Evolutionary conservation across 2,113 vertebrate genomes (phyloP), one percentile per base, ranked within the genome.

Genomic region (Etheostoma spectabile): DNA sequence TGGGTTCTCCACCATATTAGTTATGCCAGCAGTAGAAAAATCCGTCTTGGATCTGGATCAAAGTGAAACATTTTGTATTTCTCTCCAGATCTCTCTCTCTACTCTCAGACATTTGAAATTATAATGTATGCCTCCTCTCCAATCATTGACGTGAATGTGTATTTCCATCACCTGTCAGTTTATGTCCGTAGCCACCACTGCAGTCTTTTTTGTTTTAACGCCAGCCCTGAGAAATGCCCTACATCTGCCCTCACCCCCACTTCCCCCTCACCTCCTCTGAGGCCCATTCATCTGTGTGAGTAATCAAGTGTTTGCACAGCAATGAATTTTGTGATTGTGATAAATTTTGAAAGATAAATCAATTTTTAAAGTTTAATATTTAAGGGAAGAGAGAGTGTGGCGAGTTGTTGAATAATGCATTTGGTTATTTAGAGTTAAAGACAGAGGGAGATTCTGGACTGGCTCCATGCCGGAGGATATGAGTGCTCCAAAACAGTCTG

Each of bases 341-440:
- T 84, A 80, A 81, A 77, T 81, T 92, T 81, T 88, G 87, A 88
- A 90, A 85, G 84, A 91, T 86, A 86, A 87, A 91, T 89, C 82
- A 86, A 84, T 90, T 90, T 92, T 88, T 72, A 92, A 92, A 88
- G 86, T 92, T 92, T 87, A 89, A 91, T 93, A 92, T 93, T 94
- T 90, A 89, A 87, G 84, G 86, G 84, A 85, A 79, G 64, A 65
- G 77, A 72, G 61, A 72, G 62, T 38, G 35, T 5, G 13, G 79
- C 81, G 62, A 22, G 18, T 33, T 8, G 73, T 53, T 93, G 90
- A 93, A 92, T 92, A 91, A 93, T 93, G 88, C 79, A 94, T 93
- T 77, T 53, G 61, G 84, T 84, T 93, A 91, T 92, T 93, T 92
- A 85, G 83, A 73, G 82, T 76, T 65, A 6, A 72, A 89, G 81